A percentile compares a stretch with the other conserved stretches of the same genome.
These are phyloP conservation scores for Trogon melanurus DNA, from an alignment of 2,113 vertebrate genomes.

Conservation along the genomic window DNA sequence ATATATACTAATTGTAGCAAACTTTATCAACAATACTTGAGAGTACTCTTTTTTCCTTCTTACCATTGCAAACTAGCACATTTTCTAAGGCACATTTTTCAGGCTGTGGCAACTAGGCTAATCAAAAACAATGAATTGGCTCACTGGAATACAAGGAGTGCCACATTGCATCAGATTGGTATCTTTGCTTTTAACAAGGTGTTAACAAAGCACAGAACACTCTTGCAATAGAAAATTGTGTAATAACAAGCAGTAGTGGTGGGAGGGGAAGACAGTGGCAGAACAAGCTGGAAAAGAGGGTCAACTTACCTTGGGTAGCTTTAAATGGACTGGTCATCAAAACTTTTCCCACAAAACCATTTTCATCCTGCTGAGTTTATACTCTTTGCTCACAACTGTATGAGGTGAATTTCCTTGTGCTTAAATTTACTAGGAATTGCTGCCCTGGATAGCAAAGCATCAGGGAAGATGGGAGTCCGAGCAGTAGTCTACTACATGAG, in stretches of 20 bases:
- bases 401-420: slow-evolving; percentile 53
- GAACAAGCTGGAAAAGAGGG: not conserved
- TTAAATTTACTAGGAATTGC: slow-evolving; percentile 88
- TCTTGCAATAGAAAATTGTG: not conserved
- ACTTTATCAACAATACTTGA: not conserved
- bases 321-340: not conserved
- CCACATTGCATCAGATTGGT: not conserved
- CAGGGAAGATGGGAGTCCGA: slow-evolving; percentile 94
- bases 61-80: not conserved
- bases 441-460: slow-evolving; percentile 93
- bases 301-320: not conserved
- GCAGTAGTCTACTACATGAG: slow-evolving; percentile 96
- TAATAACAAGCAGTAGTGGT: not conserved
- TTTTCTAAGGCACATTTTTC: not conserved
- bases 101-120: not conserved
- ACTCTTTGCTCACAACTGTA: not conserved
- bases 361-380: not conserved
- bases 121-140: fast-evolving
- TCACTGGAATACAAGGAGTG: not conserved
- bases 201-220: not conserved
- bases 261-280: not conserved
- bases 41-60: not conserved
- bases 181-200: not conserved
- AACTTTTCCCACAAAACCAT: not conserved
- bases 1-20: not conserved